Conservation (phyloP, 2,888 invertebrate species). For the Phaedon cochleariae region DNA sequence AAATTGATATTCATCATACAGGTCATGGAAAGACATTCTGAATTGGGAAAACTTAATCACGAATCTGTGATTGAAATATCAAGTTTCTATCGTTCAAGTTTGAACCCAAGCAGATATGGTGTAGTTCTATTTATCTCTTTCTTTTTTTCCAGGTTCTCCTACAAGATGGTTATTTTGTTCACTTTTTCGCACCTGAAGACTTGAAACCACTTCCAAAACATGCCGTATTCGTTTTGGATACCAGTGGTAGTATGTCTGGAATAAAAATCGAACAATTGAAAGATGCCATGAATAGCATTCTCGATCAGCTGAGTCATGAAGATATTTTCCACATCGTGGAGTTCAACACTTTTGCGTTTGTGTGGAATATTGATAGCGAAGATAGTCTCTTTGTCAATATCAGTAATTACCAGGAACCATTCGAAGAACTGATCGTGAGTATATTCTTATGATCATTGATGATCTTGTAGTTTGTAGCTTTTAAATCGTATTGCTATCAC, state of each 20-base stretch:
- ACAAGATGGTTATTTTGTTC: conserved; percentile 78
- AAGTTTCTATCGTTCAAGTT: too few species aligned
- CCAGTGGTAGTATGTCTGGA: conserved; percentile 78
- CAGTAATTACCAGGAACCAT: conserved; percentile 42
- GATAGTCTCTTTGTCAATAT: conserved; percentile 58
- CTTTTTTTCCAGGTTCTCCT: conserved; percentile 67
- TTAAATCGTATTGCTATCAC: too few species aligned
- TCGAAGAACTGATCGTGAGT: conserved; percentile 25
- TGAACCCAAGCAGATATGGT: too few species aligned
- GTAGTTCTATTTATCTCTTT: too few species aligned
- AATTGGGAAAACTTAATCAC: too few species aligned
- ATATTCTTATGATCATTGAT: too few species aligned
- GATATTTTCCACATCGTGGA: conserved; percentile 34
- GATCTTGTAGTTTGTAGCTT: too few species aligned
- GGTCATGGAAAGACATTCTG: too few species aligned
- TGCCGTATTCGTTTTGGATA: conserved; percentile 77
- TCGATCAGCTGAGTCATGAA: conserved; percentile 53
- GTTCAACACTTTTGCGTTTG: conserved; percentile 27
- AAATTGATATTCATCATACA: too few species aligned
- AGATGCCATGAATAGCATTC: conserved; percentile 72
- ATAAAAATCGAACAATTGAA: conserved; percentile 71
- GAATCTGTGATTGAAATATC: too few species aligned
- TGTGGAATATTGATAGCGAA: conserved; percentile 32
- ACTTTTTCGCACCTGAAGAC: conserved; percentile 74
- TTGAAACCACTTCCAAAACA: conserved; percentile 70